A percentile compares a stretch with the other conserved stretches of the same genome.
phyloP scores from a whole-genome alignment of 2,888 invertebrate species.

The Branchellion lobata region DNA sequence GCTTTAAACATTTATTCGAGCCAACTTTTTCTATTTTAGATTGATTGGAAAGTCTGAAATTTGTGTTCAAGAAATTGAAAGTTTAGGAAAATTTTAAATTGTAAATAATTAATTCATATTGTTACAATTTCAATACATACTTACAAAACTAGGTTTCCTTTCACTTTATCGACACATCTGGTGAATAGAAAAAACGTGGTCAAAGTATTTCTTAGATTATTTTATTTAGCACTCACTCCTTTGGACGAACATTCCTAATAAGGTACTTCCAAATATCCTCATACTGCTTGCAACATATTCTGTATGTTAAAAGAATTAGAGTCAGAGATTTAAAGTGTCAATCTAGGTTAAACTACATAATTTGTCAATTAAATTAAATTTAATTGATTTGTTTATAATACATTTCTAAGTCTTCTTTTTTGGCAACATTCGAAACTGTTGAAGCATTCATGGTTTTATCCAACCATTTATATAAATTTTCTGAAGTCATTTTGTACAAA shows the following conservation, averaged over 20 bases:
- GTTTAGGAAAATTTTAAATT: background rate
- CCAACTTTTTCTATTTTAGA: background rate
- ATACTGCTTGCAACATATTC: conserved; percentile 53
- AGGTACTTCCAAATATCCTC: conserved; percentile 54
- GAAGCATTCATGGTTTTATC: background rate
- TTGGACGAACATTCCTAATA: conserved; percentile 50
- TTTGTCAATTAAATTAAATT: no score
- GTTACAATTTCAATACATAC: no score
- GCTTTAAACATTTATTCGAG: background rate
- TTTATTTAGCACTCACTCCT: conserved; percentile 52
- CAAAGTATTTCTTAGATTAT: background rate
- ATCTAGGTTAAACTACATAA: background rate
- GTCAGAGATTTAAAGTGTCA: background rate
- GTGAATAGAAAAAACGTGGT: conserved; percentile 46
- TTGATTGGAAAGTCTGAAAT: background rate
- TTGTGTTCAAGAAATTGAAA: background rate
- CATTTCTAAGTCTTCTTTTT: background rate
- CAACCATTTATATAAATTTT: background rate
- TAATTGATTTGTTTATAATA: background rate
- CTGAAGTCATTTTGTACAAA: background rate
- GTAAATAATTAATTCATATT: no score
- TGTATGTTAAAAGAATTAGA: conserved; percentile 33
- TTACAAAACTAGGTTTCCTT: conserved; percentile 57
- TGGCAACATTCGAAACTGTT: background rate
- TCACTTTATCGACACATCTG: conserved; percentile 56